These are phyloP conservation scores for Rhopilema esculentum DNA, from an alignment of 30 jellyfish, hydroid and myxozoan genomes.

Conservation along the genomic window DNA sequence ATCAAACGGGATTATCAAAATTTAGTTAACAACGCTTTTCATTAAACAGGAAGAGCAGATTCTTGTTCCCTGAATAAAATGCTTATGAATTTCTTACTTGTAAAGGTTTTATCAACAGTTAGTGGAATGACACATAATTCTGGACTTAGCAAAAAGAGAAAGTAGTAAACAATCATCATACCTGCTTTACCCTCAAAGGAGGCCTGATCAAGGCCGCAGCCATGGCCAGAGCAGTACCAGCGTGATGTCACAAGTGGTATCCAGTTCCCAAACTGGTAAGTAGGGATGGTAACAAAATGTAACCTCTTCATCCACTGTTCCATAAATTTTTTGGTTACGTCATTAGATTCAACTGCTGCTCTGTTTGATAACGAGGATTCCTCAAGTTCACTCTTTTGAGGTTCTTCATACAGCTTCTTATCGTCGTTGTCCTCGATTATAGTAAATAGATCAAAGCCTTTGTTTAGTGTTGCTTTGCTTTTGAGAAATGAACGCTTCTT, in stretches of 20 bases:
- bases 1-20: too few species aligned
- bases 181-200: slow-evolving; percentile 92
- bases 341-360: slow-evolving; percentile 12
- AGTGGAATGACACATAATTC: too few species aligned
- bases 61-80: too few species aligned
- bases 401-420: not conserved
- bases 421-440: not conserved
- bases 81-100: too few species aligned
- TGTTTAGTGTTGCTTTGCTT: not conserved
- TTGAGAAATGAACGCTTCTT: not conserved
- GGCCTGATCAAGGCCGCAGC: slow-evolving; percentile 95
- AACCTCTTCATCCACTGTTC: slow-evolving; percentile 84
- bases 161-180: not conserved
- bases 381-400: not conserved
- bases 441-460: not conserved
- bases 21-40: too few species aligned
- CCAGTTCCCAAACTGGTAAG: slow-evolving; percentile 90
- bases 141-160: too few species aligned
- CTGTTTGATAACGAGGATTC: slow-evolving; percentile 7
- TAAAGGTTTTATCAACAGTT: too few species aligned
- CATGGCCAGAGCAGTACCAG: slow-evolving; percentile 99
- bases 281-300: slow-evolving; percentile 92
- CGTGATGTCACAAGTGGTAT: slow-evolving; percentile 93
- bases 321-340: slow-evolving; percentile 20
- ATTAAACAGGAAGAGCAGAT: too few species aligned